Conservation (phyloP, 64 coral and sea anemone genomes). For the Trachythela sp. region DNA sequence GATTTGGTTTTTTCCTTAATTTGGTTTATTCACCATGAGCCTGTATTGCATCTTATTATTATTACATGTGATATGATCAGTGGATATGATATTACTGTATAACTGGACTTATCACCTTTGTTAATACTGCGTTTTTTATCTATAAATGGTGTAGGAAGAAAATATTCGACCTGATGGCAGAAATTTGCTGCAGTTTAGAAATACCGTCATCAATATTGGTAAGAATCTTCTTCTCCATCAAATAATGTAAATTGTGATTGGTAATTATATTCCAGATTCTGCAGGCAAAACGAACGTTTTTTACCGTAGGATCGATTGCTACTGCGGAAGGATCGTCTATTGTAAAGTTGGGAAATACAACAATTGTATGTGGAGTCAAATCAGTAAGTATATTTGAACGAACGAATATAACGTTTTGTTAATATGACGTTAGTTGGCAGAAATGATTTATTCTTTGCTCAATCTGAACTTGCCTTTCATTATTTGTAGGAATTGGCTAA, state of each 20-base stretch:
- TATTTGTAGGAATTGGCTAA: conserved; percentile 79
- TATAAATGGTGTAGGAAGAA: conserved; percentile 59
- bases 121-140: background rate
- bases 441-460: background rate
- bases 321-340: conserved; percentile 90
- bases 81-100: background rate
- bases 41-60: too few species aligned
- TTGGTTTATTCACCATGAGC: too few species aligned
- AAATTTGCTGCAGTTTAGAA: conserved; percentile 64
- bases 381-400: conserved; percentile 55
- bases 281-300: background rate
- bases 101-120: background rate
- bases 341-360: conserved; percentile 94
- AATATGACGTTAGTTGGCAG: background rate
- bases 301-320: conserved; percentile 74
- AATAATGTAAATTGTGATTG: background rate
- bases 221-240: background rate
- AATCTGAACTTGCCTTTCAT: background rate
- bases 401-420: too few species aligned
- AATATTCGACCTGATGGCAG: conserved; percentile 88
- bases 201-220: conserved; percentile 92
- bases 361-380: conserved; percentile 88
- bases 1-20: too few species aligned
- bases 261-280: background rate
- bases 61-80: too few species aligned